These are phyloP conservation scores for Ctenoplectra terminalis DNA, from an alignment of 1,140 invertebrate genomes.

Conservation along the genomic window DNA sequence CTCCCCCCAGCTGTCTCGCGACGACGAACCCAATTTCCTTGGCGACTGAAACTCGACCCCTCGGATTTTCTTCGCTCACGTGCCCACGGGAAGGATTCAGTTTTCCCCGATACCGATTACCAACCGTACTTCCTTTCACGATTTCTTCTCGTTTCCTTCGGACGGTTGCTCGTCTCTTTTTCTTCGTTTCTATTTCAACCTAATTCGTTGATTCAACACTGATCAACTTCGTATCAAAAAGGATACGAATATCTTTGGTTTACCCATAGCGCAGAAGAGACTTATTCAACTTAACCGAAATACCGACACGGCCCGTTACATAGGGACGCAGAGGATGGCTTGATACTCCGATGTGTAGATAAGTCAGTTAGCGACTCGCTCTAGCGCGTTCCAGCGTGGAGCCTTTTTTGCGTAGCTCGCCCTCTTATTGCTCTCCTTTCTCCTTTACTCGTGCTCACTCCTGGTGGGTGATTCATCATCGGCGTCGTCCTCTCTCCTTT, in stretches of 20 bases:
- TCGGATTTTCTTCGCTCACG: conserved; percentile 47
- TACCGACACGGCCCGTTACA: conserved; percentile 25
- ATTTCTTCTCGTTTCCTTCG: background rate
- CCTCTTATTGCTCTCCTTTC: conserved; percentile 73
- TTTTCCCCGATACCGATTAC: conserved; percentile 60
- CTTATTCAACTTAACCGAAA: conserved; percentile 17
- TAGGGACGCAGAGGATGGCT: background rate
- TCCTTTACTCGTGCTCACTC: conserved; percentile 70
- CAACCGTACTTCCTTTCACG: conserved; percentile 1
- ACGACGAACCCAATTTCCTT: conserved; percentile 75
- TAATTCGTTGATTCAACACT: too few relatives aligned
- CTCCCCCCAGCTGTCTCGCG: conserved; percentile 8
- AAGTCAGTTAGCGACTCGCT: conserved; percentile 82
- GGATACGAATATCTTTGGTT: too few relatives aligned
- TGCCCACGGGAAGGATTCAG: conserved; percentile 68
- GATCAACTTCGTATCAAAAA: too few relatives aligned
- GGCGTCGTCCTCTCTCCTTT: conserved; percentile 75
- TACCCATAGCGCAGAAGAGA: too few relatives aligned
- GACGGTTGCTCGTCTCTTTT: too few relatives aligned
- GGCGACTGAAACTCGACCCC: conserved; percentile 56
- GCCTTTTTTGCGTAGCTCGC: conserved; percentile 74
- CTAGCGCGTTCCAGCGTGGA: conserved; percentile 78
- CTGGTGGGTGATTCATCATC: conserved; percentile 80
- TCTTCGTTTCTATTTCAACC: too few relatives aligned
- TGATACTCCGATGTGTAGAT: conserved; percentile 74